Conservation (phyloP, 2,797 vertebrate genomes). For the Microcaecilia unicolor region DNA sequence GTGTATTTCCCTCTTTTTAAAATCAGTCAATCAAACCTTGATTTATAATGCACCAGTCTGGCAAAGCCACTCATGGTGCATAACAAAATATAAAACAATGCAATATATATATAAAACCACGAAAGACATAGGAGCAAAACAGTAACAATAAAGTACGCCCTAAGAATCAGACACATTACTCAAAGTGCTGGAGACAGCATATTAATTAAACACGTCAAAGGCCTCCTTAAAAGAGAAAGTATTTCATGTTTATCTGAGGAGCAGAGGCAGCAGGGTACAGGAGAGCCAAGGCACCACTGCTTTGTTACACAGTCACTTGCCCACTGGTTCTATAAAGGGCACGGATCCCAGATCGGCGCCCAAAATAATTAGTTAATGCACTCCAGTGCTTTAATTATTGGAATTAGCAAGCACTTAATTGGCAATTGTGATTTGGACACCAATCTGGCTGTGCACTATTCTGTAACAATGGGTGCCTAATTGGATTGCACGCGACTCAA, state of each 20-base stretch:
- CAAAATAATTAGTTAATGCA: too few relatives aligned
- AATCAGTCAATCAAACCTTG: slow-evolving; percentile 12
- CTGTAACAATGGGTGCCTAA: too few relatives aligned
- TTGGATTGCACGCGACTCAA: too few relatives aligned
- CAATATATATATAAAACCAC: slow-evolving; percentile 14
- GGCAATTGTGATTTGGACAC: too few relatives aligned
- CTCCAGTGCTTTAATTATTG: too few relatives aligned
- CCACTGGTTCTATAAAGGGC: too few relatives aligned
- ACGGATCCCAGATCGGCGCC: too few relatives aligned
- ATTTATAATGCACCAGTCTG: slow-evolving; percentile 12
- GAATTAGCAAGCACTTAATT: too few relatives aligned
- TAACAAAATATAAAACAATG: slow-evolving; percentile 14
- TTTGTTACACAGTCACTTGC: too few relatives aligned
- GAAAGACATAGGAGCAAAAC: slow-evolving; percentile 10
- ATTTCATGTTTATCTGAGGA: background rate
- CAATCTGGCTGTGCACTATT: too few relatives aligned
- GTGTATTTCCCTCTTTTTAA: slow-evolving; percentile 1
- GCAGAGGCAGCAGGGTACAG: too few relatives aligned
- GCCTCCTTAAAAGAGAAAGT: background rate
- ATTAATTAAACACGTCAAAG: slow-evolving; percentile 11
- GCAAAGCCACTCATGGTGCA: slow-evolving; percentile 13
- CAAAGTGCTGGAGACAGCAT: slow-evolving; percentile 7
- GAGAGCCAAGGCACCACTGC: too few relatives aligned
- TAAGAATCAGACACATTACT: slow-evolving; percentile 16
- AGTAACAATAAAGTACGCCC: slow-evolving; percentile 13